Conservation (phyloP, 2,888 invertebrate species). For the Monochamus alternatus region DNA sequence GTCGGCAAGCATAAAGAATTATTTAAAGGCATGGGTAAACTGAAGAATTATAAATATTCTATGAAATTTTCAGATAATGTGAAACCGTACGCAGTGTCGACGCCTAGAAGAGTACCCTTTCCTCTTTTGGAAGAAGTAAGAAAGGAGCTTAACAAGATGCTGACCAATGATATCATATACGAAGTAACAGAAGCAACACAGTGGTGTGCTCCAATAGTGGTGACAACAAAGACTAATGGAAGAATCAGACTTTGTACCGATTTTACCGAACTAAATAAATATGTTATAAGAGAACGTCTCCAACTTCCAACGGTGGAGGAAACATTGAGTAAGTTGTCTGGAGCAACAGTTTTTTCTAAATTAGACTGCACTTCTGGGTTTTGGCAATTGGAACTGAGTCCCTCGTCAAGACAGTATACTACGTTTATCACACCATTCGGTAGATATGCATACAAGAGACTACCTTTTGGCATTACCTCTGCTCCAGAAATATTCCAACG, state of each 20-base stretch:
- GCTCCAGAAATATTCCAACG: not conserved
- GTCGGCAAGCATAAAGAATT: not conserved
- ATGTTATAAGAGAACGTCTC: not conserved
- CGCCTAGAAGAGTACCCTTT: not conserved
- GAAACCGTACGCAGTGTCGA: not conserved
- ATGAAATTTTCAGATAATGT: not conserved
- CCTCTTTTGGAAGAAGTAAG: not conserved
- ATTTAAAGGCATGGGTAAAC: not conserved
- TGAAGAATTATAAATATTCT: not conserved
- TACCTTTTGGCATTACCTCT: not conserved
- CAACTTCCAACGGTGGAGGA: slow-evolving; percentile 6
- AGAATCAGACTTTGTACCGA: slow-evolving; percentile 1
- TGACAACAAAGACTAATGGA: not conserved
- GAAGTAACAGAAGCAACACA: not conserved
- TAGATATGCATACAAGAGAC: not conserved
- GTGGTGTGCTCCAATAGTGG: slow-evolving; percentile 12
- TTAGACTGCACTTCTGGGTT: slow-evolving; percentile 1
- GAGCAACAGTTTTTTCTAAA: not conserved
- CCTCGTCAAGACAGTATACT: not conserved
- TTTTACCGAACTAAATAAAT: slow-evolving; percentile 15
- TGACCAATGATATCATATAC: not conserved
- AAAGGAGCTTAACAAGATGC: not conserved
- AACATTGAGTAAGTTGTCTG: not conserved
- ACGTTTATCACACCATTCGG: not conserved
- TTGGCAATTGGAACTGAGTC: not conserved